Base-by-base conservation (phyloP, 2,113 vertebrate species). In the Cephalopterus ornatus region DNA sequence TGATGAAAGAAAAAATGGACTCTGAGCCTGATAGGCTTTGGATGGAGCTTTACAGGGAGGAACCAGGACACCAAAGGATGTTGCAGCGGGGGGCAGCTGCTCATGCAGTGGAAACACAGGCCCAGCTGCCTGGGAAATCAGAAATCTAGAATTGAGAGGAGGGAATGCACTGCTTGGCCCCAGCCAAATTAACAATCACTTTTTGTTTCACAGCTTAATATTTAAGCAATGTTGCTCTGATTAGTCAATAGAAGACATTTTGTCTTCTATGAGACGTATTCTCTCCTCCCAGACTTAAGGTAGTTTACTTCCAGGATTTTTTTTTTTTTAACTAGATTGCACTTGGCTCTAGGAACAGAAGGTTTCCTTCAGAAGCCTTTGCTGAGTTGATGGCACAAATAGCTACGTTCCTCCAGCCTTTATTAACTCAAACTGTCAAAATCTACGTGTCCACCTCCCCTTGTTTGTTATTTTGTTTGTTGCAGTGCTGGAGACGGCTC, bases 391-490 rank as follows among this genome's bases (percentile, higher is more conserved):
- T 4, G 42, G 47, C 59, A 85, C 41, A 10, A 49, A 46, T 19
- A 73, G 44, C 22, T 11, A 1, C 0, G 1, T 35, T 79, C 42
- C 67, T 92, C 62, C 66, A 59, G 70, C 74, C 44, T 73, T 70
- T 35, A 39, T 33, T 62, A 61, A 68, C 28, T 56, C 63, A 13
- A 74, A 61, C 28, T 8, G 66, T 8, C 21, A 37, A 32, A 78
- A 32, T 8, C 62, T 10, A 5, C 0, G 0, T 37, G 37, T 17
- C 58, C 50, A 0, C 42, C 23, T 44, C 3, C n/a, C 14, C 30
- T 5, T 1, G 33, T 30, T 58, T 23, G 52, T 15, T 55, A 10
- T 19, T 81, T 68, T 2, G 32, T 42, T 13, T 26, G 56, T 33
- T 15, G 44, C 30, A 0, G 35, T 41, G 83, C 44, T 27, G 66